A percentile compares a stretch with the other conserved stretches of the same genome.
Conservation (phyloP, 2,113 vertebrate genomes). For the Grallaria varia region DNA sequence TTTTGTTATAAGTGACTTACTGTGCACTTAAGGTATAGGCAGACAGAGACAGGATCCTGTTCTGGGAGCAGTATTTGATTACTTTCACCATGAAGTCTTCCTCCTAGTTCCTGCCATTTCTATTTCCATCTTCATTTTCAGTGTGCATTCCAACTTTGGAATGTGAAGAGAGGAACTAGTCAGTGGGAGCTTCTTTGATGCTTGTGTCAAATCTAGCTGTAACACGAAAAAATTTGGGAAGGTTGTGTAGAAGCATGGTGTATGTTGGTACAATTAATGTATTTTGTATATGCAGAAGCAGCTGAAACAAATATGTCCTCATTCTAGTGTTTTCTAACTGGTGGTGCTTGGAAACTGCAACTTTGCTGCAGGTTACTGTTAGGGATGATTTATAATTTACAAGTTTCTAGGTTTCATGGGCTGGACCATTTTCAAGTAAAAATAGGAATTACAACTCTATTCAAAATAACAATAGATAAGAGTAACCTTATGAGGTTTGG, state of each 20-base stretch:
- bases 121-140: not conserved
- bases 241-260: not conserved
- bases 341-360: not conserved
- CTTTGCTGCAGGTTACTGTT: not conserved
- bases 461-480: not conserved
- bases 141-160: not conserved
- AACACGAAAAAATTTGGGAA: not conserved
- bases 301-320: not conserved
- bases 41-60: not conserved
- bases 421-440: not conserved
- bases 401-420: not conserved
- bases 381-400: not conserved
- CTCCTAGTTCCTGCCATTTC: not conserved
- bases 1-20: not conserved
- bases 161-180: not conserved
- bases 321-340: not conserved
- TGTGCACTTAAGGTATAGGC: not conserved
- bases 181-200: not conserved
- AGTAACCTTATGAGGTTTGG: not conserved
- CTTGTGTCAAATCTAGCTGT: not conserved
- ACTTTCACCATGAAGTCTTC: not conserved
- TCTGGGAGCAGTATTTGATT: not conserved
- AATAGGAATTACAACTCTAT: not conserved
- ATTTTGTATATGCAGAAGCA: not conserved
- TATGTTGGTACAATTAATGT: not conserved